Evolutionary conservation across 2,888 invertebrate species (phyloP).

Genomic region (Nomada fabriciana): DNA sequence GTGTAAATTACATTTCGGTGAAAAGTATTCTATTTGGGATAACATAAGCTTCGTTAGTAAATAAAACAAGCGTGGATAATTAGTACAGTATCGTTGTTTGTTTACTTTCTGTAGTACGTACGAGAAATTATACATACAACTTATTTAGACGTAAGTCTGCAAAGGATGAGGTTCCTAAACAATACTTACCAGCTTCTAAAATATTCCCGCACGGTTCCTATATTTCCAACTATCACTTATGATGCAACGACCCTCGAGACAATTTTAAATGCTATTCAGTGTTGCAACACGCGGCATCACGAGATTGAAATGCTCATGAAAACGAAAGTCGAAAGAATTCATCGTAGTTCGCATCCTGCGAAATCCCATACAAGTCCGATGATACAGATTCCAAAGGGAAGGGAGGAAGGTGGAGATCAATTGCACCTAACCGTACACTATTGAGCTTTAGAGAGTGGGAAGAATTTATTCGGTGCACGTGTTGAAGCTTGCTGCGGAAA

Average conservation of each 20-base stretch:
- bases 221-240: too few species aligned
- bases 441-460: slow-evolving; percentile 42
- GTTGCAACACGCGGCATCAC: too few species aligned
- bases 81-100: too few species aligned
- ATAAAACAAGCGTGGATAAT: too few species aligned
- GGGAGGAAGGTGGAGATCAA: slow-evolving; percentile 31
- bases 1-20: not conserved
- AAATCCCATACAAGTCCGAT: slow-evolving; percentile 10
- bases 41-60: not conserved
- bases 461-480: slow-evolving; percentile 72
- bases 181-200: too few species aligned
- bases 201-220: too few species aligned
- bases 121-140: too few species aligned
- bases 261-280: too few species aligned
- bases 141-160: too few species aligned
- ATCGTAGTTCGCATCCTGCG: not conserved
- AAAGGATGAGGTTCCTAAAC: too few species aligned
- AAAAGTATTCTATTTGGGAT: not conserved
- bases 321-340: slow-evolving; percentile 34
- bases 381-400: not conserved
- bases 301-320: not conserved
- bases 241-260: too few species aligned
- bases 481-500: slow-evolving; percentile 71
- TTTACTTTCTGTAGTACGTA: too few species aligned
- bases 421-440: slow-evolving; percentile 45